Conservation (phyloP, 1,140 invertebrate species). For the Trachymyrmex septentrionalis region DNA sequence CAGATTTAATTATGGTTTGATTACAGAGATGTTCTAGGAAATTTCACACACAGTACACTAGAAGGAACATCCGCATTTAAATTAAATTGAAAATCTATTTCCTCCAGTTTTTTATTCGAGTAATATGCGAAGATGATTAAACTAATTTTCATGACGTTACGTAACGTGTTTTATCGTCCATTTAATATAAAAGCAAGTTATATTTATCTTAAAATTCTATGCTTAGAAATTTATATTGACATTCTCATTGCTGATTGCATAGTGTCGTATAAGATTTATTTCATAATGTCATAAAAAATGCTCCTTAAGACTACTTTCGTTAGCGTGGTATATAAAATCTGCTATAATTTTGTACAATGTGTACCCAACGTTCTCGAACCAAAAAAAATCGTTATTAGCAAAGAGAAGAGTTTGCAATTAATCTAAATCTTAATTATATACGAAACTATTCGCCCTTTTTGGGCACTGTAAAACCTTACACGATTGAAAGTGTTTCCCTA, state of each 20-base stretch:
- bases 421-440: conserved; percentile 18
- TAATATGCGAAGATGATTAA: background rate
- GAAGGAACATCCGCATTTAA: too few species aligned
- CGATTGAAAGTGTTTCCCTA: background rate
- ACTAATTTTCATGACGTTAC: background rate
- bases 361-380: background rate
- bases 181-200: background rate
- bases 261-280: background rate
- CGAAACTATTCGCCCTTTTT: background rate
- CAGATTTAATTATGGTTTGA: conserved; percentile 22
- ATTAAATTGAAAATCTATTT: background rate
- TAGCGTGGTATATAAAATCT: background rate
- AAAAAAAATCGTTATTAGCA: background rate
- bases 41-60: too few species aligned
- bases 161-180: background rate
- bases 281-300: background rate
- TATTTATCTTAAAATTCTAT: background rate
- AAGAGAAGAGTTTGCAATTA: background rate
- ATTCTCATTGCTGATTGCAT: background rate
- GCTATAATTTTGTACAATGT: background rate
- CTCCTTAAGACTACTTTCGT: background rate
- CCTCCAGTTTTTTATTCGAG: background rate
- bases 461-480: background rate
- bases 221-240: background rate
- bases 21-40: background rate